These are phyloP conservation scores for Heliconius nattereri DNA, from an alignment of 1,140 invertebrate genomes.

Conservation along the genomic window DNA sequence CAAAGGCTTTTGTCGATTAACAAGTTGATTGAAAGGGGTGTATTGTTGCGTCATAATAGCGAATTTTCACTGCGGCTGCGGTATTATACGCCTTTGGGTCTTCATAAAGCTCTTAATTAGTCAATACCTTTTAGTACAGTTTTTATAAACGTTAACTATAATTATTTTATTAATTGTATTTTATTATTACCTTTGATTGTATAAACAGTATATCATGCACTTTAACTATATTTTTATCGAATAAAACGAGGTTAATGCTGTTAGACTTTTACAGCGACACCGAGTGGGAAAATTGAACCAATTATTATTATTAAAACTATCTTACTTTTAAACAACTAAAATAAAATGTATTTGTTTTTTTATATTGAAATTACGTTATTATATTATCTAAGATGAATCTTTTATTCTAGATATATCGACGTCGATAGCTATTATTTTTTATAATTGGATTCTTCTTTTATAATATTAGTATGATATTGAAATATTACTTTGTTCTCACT, in stretches of 20 bases:
- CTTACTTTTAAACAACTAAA: no score
- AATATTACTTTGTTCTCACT: not conserved
- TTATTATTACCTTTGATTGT: not conserved
- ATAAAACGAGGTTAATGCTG: no score
- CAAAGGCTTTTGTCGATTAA: conserved; percentile 34
- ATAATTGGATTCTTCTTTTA: conserved; percentile 18
- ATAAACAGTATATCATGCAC: not conserved
- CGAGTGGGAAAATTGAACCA: no score
- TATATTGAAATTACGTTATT: not conserved
- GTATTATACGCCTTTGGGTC: conserved; percentile 28
- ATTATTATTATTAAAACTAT: no score
- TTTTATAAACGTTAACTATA: not conserved
- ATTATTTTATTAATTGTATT: not conserved
- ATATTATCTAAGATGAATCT: not conserved
- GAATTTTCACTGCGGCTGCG: conserved; percentile 30
- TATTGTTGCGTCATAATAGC: conserved; percentile 33
- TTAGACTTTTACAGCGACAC: no score
- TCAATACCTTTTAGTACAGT: conserved; percentile 13
- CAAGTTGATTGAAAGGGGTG: conserved; percentile 30
- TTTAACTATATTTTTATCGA: not conserved
- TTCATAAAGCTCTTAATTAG: conserved; percentile 31
- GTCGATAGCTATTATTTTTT: conserved; percentile 34
- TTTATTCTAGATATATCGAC: conserved; percentile 43
- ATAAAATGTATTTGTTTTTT: not conserved
- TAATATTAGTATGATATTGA: conserved; percentile 3